Evolutionary conservation across 1,140 invertebrate species (phyloP), one percentile per base, ranked within the genome.

Genomic region (Tetranychus urticae): DNA sequence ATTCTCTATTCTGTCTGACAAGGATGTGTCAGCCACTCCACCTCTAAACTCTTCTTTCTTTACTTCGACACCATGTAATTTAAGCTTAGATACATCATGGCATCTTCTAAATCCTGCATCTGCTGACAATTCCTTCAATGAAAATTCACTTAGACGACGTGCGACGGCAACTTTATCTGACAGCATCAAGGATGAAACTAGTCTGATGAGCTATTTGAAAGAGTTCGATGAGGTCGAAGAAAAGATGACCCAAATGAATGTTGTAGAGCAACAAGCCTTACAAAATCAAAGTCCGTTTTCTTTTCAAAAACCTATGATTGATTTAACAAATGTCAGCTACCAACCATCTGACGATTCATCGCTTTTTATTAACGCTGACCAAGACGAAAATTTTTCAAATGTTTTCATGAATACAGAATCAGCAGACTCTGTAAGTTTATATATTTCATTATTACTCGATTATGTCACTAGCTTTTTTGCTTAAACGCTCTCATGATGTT

Each of bases 181-280:
- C 31, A 59, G 42, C 10, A 47, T 48, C 31, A 48, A 59, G 48
- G 58, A 59, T 48, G 42, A 59, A 47, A 13, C 46, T 31, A 59
- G 31, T 48, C 34, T 59, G n/a, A 23, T 3, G n/a, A 39, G 36
- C 34, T 56, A 56, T 39, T 33, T 59, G 10, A 46, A 48, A 47
- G 42, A 7, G 12, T 59, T n/a, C 33, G 58, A 59, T 45, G 46
- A 48, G 31, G 54, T 56, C 1, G 64, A 65, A 14, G 60, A 64
- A 54, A 59, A 64, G 56, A 33, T 66, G 23, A 66, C 39, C 10
- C 55, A 56, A 36, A 56, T 56, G 34, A 56, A n/a, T 56, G 37
- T 35, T 35, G 55, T 56, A 36, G 55, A 56, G 23, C 55, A 56
- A 36, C 55, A 56, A 56, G 14, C 3, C 14, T 10, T 10, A 3